Evolutionary conservation across 2,888 invertebrate species (phyloP), one percentile per base, ranked within the genome.

Genomic region (Carterocephalus palaemon): DNA sequence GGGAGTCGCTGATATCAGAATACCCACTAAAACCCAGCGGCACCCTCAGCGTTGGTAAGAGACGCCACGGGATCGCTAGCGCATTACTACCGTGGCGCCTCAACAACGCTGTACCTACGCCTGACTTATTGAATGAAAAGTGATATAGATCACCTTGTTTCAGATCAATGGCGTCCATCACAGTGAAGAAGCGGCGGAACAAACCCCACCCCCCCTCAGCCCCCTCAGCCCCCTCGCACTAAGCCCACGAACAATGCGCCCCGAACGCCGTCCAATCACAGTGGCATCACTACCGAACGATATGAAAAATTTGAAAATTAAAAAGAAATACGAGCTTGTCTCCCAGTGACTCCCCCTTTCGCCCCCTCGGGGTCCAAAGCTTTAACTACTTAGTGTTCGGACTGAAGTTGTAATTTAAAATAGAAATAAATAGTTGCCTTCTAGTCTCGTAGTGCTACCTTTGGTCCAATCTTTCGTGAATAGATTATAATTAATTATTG

Each of bases 281-380:
- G 34, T 34, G 42, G 34, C 16, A 56, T 50, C 53, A 53, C 47
- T 46, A 24, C 24, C 47, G 40, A 47, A 46, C 36, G 38, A 23
- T 47, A 34, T 28, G 31, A 50, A 51, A 9, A 53, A 43, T 24
- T 46, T 50, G 42, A 52, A 55, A 47, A 49, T 47, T 28, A 53
- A 58, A 51, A 81, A 77, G 70, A 80, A 77, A 75, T 67, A 61
- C 70, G 83, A 81, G 78, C 81, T 81, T 81, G 77, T 19, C 4
- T n/a, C 13, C 23, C 32, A 41, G 40, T 40, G 31, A 49, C 47
- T 36, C 47, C 34, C 22, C 31, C 13, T 50, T 4, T 6, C 6
- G 33, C n/a, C 41, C 41, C 41, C 16, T 13, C 12, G 42, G 42
- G 42, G 19, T 26, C 24, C 17, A 9, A 59, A 69, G 67, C 64